Evolutionary conservation across 1,140 invertebrate genomes (phyloP), one percentile per base, ranked within the genome.

Genomic region (Camponotus floridanus): DNA sequence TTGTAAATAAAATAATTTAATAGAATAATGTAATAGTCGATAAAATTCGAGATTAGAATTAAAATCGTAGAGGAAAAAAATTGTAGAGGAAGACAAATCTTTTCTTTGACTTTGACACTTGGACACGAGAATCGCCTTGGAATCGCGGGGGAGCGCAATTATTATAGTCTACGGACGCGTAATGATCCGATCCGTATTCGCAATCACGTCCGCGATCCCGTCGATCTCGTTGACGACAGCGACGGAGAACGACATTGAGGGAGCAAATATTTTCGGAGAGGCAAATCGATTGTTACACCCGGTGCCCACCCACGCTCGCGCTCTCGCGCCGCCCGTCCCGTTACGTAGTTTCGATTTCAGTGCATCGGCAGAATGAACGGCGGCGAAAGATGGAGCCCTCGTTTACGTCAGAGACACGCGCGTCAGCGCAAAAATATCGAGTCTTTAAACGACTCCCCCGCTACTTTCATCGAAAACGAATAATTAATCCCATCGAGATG

Each of bases 241-340:
- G 26, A n/a, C 76, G 74, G n/a, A n/a, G 31, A 62, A 42, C 68
- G 51, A 5, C 62, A 55, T 64, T 80, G 79, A 57, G 59, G 33
- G 61, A 87, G 76, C 78, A 91, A 91, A 91, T 91, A 91, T 91
- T 91, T 91, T 91, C 59, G 83, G 76, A 87, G 85, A 87, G 81
- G 86, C 64, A 68, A 80, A 91, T 91, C 91, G 91, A 91, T 91
- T 91, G 81, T 85, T 65, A 83, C 36, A 74, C 65, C 42, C 90
- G 65, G 55, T 21, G 64, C 64, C 74, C 80, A 13, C 84, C 84
- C 84, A 86, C 83, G 87, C 83, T 73, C 59, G 36, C 48, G 55
- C 70, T 51, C 61, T 61, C 21, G 61, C 51, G 21, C 67, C 76
- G 15, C 76, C 88, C 26, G 68, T 55, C 26, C 51, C 79, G 85